Evolutionary conservation across 2,888 invertebrate species (phyloP).

Genomic region (Lobophora halterata): DNA sequence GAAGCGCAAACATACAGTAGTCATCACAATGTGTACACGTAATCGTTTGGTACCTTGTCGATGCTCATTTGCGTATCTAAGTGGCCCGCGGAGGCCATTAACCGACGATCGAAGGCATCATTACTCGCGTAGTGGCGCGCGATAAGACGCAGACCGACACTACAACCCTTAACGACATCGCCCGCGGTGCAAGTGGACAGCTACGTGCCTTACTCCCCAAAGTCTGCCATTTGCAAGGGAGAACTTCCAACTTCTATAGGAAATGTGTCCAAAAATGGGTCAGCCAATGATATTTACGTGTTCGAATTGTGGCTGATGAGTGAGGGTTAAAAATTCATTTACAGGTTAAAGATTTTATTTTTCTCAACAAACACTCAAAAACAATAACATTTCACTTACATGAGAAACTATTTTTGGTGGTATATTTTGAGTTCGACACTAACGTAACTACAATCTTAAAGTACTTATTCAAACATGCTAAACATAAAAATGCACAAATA

Average conservation of each 20-base stretch:
- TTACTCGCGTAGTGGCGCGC: slow-evolving; percentile 70
- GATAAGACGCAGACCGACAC: slow-evolving; percentile 67
- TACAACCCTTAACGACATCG: slow-evolving; percentile 64
- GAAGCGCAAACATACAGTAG: slow-evolving; percentile 29
- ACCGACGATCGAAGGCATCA: slow-evolving; percentile 75
- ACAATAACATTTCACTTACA: too few species aligned
- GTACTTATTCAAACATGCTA: too few species aligned
- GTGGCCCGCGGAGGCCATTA: slow-evolving; percentile 77
- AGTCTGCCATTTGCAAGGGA: slow-evolving; percentile 42
- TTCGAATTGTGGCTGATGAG: too few species aligned
- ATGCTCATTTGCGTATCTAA: slow-evolving; percentile 81
- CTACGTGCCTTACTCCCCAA: slow-evolving; percentile 48
- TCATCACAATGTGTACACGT: slow-evolving; percentile 47
- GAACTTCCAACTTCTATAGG: slow-evolving; percentile 34
- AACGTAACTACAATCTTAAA: too few species aligned
- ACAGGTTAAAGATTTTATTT: too few species aligned
- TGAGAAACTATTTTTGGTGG: too few species aligned
- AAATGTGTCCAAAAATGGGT: slow-evolving; percentile 36
- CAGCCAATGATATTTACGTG: too few species aligned
- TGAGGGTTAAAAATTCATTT: too few species aligned
- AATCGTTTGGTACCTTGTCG: slow-evolving; percentile 51
- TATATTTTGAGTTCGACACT: too few species aligned
- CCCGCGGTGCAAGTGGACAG: slow-evolving; percentile 63
- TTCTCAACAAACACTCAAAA: too few species aligned
- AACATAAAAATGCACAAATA: too few species aligned